Conservation (phyloP, 30 jellyfish, hydroid and myxozoan genomes). For the Hydra vulgaris region DNA sequence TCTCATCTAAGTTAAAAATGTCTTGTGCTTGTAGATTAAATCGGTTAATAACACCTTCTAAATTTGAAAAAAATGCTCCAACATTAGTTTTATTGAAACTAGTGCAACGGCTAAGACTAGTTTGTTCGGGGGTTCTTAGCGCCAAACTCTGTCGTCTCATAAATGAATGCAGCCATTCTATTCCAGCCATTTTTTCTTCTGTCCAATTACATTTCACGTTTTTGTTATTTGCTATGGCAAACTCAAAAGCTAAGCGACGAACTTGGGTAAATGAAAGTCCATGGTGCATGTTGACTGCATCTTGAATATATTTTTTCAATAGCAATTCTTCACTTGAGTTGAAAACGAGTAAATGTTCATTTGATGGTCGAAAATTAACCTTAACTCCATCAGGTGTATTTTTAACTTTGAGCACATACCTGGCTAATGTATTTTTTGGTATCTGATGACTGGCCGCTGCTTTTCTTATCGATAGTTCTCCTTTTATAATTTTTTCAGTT, state of each 20-base stretch:
- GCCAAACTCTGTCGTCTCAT: constrained; percentile 2
- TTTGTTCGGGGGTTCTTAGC: constrained; percentile 2
- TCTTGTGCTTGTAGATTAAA: background rate
- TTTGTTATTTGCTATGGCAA: background rate
- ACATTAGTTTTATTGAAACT: background rate
- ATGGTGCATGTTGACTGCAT: background rate
- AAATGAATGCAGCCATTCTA: background rate
- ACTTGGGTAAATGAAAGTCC: background rate
- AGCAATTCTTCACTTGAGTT: background rate
- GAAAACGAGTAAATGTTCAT: background rate
- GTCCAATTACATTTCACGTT: background rate
- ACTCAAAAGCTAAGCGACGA: background rate
- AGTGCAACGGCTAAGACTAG: background rate
- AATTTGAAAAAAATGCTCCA: background rate
- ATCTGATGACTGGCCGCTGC: background rate
- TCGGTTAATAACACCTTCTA: background rate
- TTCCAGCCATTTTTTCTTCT: background rate
- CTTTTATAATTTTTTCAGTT: background rate
- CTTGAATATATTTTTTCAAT: background rate
- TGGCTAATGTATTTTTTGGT: background rate
- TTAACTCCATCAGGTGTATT: background rate
- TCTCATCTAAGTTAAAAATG: background rate
- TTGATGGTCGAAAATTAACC: background rate
- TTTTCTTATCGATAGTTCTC: background rate
- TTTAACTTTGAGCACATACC: background rate